A percentile compares a stretch with the other conserved stretches of the same genome.
Evolutionary conservation across 2,113 vertebrate species (phyloP).

Genomic region (Turnix velox): DNA sequence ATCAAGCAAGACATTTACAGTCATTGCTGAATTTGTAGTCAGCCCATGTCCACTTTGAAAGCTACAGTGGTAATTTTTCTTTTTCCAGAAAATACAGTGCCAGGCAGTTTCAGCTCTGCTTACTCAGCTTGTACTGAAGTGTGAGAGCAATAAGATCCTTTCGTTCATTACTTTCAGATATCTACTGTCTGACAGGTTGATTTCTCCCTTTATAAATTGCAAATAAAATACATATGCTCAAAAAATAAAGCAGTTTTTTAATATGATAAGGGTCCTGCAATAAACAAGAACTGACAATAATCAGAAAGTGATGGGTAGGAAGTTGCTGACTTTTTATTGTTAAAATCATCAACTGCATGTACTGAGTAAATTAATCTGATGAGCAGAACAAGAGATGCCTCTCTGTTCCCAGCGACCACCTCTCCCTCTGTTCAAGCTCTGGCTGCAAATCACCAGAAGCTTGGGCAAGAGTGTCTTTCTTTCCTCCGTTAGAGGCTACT

Average conservation of each 20-base stretch:
- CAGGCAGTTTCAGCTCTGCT: not conserved
- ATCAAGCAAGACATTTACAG: conserved; percentile 19
- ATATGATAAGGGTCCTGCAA: not conserved
- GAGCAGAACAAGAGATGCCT: not conserved
- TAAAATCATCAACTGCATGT: not conserved
- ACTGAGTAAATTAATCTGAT: not conserved
- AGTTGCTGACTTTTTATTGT: not conserved
- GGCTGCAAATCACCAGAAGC: not conserved
- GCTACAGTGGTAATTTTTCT: conserved; percentile 26
- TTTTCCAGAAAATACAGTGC: conserved; percentile 33
- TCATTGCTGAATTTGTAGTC: conserved; percentile 27
- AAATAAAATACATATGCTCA: not conserved
- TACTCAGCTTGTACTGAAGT: not conserved
- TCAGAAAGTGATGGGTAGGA: not conserved
- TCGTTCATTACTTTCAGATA: not conserved
- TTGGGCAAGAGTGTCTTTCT: not conserved
- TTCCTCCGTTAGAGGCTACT: not conserved
- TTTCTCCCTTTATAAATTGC: not conserved
- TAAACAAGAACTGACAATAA: not conserved
- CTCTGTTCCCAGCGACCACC: not conserved
- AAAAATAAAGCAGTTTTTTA: not conserved
- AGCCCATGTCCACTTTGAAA: conserved; percentile 41
- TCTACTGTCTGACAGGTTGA: not conserved
- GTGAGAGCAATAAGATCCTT: not conserved
- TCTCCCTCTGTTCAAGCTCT: not conserved